Evolutionary conservation across 2,888 invertebrate species (phyloP).

Genomic region (Catocala fraxini): DNA sequence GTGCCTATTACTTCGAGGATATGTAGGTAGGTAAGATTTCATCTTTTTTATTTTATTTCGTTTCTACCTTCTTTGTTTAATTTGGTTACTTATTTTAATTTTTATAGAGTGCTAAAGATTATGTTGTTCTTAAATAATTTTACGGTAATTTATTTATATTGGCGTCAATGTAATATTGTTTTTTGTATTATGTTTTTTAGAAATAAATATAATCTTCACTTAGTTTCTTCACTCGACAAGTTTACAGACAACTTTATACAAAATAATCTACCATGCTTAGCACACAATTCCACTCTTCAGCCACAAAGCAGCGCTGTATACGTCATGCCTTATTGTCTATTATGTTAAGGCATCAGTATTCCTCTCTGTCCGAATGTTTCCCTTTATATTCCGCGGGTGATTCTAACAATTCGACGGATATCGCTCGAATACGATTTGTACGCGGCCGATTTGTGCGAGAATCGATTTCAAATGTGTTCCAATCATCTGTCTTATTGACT

Average conservation of each 20-base stretch:
- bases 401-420: slow-evolving; percentile 50
- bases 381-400: slow-evolving; percentile 55
- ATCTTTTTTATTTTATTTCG: no score
- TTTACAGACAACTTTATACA: not conserved
- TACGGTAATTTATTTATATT: no score
- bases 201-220: no score
- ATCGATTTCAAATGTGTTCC: slow-evolving; percentile 37
- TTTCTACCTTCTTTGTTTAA: no score
- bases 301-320: slow-evolving; percentile 4
- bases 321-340: slow-evolving; percentile 43
- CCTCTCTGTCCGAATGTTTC: slow-evolving; percentile 50
- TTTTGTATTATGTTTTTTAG: no score
- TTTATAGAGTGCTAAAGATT: no score
- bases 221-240: not conserved
- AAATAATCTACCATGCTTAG: slow-evolving; percentile 11
- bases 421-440: slow-evolving; percentile 47
- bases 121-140: no score
- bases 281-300: not conserved
- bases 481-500: slow-evolving; percentile 30
- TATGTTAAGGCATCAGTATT: slow-evolving; percentile 55
- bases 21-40: no score
- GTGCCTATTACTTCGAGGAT: no score
- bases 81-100: no score
- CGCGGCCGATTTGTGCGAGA: slow-evolving; percentile 42
- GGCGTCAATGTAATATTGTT: no score